phyloP scores from a whole-genome alignment of 2,797 vertebrate species.

The Rachycentron canadum region DNA sequence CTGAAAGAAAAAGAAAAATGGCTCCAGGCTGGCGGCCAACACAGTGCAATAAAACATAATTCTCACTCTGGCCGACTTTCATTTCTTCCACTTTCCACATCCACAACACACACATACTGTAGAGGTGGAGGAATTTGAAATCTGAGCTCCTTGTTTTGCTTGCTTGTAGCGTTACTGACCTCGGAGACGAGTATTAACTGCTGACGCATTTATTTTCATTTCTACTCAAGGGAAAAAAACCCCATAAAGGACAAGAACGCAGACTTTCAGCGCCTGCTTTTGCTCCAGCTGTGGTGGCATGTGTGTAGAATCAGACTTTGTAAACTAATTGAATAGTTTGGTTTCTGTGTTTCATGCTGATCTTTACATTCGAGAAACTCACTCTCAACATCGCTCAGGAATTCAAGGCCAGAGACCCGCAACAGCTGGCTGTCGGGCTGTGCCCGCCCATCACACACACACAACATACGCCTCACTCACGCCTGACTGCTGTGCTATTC shows the following conservation, averaged over 20 bases:
- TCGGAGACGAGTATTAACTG: conserved; percentile 3
- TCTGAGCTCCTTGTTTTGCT: conserved; percentile 41
- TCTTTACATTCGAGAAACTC: conserved; percentile 32
- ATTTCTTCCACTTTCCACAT: conserved; percentile 57
- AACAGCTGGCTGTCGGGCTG: conserved; percentile 70
- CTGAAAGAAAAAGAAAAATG: conserved; percentile 67
- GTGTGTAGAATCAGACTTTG: background rate
- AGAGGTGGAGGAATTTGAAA: conserved; percentile 49
- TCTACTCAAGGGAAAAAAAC: background rate
- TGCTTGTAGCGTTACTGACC: background rate
- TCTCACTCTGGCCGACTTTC: conserved; percentile 57
- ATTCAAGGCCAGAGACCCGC: conserved; percentile 62
- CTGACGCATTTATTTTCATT: conserved; percentile 22
- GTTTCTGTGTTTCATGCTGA: background rate
- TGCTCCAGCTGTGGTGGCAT: background rate
- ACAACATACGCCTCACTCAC: conserved; percentile 61
- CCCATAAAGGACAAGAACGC: background rate
- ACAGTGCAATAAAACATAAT: conserved; percentile 71
- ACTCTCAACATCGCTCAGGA: conserved; percentile 53
- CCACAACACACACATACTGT: conserved; percentile 3
- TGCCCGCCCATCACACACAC: conserved; percentile 61
- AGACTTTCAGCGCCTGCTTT: background rate
- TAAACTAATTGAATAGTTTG: background rate
- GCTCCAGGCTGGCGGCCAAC: conserved; percentile 67
- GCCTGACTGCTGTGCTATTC: conserved; percentile 71